Base-by-base conservation (phyloP, 2,113 vertebrate species). In the Zosterops borbonicus region DNA sequence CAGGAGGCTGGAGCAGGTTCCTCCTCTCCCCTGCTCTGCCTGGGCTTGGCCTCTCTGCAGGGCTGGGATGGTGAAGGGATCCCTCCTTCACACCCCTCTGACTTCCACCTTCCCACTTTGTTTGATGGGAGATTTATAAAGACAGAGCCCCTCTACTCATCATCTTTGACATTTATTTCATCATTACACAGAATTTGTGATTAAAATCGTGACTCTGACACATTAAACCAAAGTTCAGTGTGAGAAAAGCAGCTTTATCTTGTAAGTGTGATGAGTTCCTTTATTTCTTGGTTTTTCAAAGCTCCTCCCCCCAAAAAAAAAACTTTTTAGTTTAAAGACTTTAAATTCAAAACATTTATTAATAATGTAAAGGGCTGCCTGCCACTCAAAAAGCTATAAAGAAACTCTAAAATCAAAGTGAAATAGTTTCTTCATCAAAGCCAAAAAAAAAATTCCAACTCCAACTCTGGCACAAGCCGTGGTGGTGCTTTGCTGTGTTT, bases 311-410 rank as follows among this genome's bases (percentile, higher is more conserved):
- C 44, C 9, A 46, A 46, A 0, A 46, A 46, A 0, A 95, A 90
- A 83, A 55, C 20, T 86, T 95, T 83, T 91, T 91, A 81, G 87
- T 89, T 94, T 84, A 96, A 97, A 97, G 95, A 70, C 69, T 92
- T 95, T 11, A 70, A 88, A 95, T 94, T 89, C 68, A 70, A 92
- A 96, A 93, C 81, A 97, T 90, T 84, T 96, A 98, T 97, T 96
- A 98, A 98, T 98, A 96, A 97, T 97, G 96, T 92, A 97, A 93
- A 93, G 90, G 62, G 33, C 39, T 55, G 84, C 46, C 68, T 64
- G 95, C 85, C 96, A 80, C 73, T 94, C 90, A 89, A 95, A 95
- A 90, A 85, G 81, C 96, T 75, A n/a, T 92, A 93, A 88, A 96
- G 90, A 60, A 81, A 59, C 1, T 27, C 46, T 59, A 90, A 82